phyloP scores from a whole-genome alignment of 2,888 invertebrate species.

The Tricholauxania praeusta region DNA sequence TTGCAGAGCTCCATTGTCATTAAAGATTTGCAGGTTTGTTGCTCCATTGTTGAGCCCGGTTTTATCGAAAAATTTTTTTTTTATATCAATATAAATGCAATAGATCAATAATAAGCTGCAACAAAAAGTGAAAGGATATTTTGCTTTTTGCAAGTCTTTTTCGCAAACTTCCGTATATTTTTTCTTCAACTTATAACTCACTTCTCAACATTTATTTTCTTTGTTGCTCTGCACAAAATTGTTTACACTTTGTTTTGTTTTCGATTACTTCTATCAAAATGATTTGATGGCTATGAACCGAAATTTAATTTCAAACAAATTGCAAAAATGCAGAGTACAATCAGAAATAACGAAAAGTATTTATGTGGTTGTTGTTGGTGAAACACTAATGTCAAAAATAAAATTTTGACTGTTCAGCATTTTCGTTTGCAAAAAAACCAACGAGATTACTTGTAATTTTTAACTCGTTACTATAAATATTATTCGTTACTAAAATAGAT shows the following conservation, averaged over 20 bases:
- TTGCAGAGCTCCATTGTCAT: too few species aligned
- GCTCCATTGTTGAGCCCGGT: too few species aligned
- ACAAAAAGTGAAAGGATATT: constrained; percentile 21
- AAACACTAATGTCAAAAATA: too few species aligned
- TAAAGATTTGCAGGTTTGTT: too few species aligned
- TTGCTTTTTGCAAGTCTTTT: background rate
- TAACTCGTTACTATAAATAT: too few species aligned
- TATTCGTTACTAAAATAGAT: too few species aligned
- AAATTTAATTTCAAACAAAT: constrained; percentile 1
- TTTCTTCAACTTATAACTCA: background rate
- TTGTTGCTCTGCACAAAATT: background rate
- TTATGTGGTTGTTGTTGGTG: background rate
- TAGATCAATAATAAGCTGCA: background rate
- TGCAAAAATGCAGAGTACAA: constrained; percentile 9
- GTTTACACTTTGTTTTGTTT: background rate
- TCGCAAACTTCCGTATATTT: background rate
- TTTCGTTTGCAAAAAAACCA: background rate
- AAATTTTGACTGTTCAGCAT: background rate
- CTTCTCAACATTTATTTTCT: background rate
- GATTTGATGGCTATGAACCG: background rate
- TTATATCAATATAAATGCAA: too few species aligned
- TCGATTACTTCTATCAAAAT: background rate
- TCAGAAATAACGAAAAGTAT: constrained; percentile 11
- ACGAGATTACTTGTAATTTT: background rate
- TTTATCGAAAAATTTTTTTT: too few species aligned